Evolutionary conservation across 2,113 vertebrate genomes (phyloP).

Genomic region (Oceanodroma tethys): DNA sequence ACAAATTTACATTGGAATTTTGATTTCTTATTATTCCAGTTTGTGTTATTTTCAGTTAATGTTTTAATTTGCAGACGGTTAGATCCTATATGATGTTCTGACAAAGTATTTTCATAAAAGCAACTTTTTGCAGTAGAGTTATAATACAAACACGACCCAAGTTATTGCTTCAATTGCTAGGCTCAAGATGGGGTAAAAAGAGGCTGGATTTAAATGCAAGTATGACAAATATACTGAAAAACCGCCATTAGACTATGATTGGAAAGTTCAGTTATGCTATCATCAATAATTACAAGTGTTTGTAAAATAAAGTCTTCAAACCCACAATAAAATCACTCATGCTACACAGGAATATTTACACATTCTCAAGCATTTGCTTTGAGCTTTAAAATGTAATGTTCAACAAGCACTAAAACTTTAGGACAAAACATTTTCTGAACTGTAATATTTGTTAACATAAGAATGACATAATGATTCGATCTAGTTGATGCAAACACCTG

Average conservation of each 20-base stretch:
- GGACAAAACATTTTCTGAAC: slow-evolving; percentile 20
- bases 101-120: background rate
- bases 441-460: background rate
- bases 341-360: slow-evolving; percentile 17
- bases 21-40: slow-evolving; percentile 25
- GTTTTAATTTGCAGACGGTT: slow-evolving; percentile 15
- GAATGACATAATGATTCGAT: background rate
- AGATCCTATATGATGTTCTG: background rate
- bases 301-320: slow-evolving; percentile 18
- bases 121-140: background rate
- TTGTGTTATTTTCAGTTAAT: slow-evolving; percentile 25
- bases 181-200: background rate
- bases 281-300: background rate
- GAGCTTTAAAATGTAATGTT: background rate
- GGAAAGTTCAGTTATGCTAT: slow-evolving; percentile 1
- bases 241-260: slow-evolving; percentile 1
- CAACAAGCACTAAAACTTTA: slow-evolving; percentile 33
- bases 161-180: slow-evolving; percentile 39
- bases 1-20: slow-evolving; percentile 15
- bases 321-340: slow-evolving; percentile 13
- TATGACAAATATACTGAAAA: slow-evolving; percentile 25
- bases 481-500: background rate
- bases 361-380: slow-evolving; percentile 12
- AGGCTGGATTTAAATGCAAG: background rate
- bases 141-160: background rate